Evolutionary conservation across 37 sponge, comb jelly and placozoan genomes (phyloP), one percentile per base, ranked within the genome.

Genomic region (Haliclona indistincta): DNA sequence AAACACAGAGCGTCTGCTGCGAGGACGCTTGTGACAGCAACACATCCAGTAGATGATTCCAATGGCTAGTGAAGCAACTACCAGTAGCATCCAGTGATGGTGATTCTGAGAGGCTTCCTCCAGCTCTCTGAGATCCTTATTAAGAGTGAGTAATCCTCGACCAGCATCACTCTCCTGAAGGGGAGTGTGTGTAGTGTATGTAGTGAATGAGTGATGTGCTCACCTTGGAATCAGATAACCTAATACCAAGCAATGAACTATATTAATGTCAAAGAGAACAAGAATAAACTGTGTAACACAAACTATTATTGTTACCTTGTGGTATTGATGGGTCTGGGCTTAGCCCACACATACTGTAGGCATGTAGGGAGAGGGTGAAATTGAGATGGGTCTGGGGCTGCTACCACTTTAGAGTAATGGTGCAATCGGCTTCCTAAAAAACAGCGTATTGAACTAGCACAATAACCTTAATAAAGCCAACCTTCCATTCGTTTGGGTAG

Each of bases 291-390:
- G 38, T 32, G 68, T 26, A 20, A n/a, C n/a, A n/a, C n/a, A n/a
- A n/a, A n/a, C n/a, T n/a, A n/a, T n/a, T n/a, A n/a, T n/a, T n/a
- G n/a, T n/a, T n/a, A n/a, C n/a, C n/a, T n/a, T n/a, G 22, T 67
- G 6, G 80, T 45, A 53, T 93, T 93, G 42, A 93, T 62, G 25
- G 94, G 94, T 54, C 74, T 73, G 44, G 94, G 87, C 52, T 63
- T 81, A 47, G 78, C 79, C 90, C 90, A 93, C 11, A 54, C 71
- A 30, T 65, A 47, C 52, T 81, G 86, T 0, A 86, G 94, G 49
- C 94, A 93, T 1, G 76, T 20, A 22, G 89, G 93, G 6, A 89
- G 64, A 36, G 86, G 58, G 0, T 64, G 78, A 15, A 62, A 39
- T 10, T 56, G 26, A 38, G 67, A 37, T 44, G 73, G 44, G 49